phyloP scores from a whole-genome alignment of 2,797 vertebrate species.

The Anguilla marmorata region DNA sequence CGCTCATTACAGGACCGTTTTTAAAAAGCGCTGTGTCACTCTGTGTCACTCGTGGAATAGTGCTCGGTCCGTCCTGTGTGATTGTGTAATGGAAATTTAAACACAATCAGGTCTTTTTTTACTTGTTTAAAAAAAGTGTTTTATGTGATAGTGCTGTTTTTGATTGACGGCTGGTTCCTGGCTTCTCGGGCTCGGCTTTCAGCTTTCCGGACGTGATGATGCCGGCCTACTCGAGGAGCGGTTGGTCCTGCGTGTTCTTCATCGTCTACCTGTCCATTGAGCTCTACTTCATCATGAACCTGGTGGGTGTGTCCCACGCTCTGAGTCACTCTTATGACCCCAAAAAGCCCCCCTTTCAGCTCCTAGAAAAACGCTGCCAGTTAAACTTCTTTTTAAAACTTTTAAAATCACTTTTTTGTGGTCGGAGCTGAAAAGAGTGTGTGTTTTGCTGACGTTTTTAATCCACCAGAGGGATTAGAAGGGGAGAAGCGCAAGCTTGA shows the following conservation, averaged over 20 bases:
- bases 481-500: no score
- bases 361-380: not conserved
- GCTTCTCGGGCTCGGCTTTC: slow-evolving; percentile 40
- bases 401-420: not conserved
- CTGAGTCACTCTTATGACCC: not conserved
- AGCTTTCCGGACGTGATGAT: slow-evolving; percentile 99
- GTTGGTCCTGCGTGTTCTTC: slow-evolving; percentile 97
- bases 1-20: not conserved
- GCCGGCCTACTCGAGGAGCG: slow-evolving; percentile 90
- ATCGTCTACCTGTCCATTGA: slow-evolving; percentile 98
- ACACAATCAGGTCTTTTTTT: not conserved
- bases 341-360: not conserved
- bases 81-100: not conserved
- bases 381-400: not conserved
- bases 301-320: slow-evolving; percentile 71
- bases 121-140: not conserved
- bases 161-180: not conserved
- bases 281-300: slow-evolving; percentile 98
- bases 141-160: slow-evolving; percentile 18
- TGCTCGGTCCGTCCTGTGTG: not conserved
- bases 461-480: not conserved
- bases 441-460: not conserved
- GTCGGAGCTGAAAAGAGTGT: not conserved
- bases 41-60: not conserved
- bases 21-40: not conserved